phyloP scores from a whole-genome alignment of 1,140 invertebrate genomes.

The Papilio polytes region DNA sequence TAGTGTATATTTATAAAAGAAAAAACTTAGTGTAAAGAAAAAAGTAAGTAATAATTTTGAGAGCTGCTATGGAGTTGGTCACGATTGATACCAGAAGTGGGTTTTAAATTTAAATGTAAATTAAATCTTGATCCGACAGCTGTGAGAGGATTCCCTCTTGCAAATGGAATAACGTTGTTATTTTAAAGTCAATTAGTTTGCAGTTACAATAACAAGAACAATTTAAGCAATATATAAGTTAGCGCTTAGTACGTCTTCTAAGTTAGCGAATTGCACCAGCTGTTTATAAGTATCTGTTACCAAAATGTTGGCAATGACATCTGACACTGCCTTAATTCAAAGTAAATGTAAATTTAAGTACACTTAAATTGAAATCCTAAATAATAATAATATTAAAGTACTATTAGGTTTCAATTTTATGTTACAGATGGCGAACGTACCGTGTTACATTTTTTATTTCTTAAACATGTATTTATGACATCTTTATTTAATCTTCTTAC shows the following conservation, averaged over 20 bases:
- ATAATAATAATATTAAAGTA: no score
- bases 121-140: constrained; percentile 9
- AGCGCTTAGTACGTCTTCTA: neutral
- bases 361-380: neutral
- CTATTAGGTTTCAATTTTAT: no score
- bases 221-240: neutral
- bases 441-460: no score
- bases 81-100: neutral
- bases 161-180: constrained; percentile 1
- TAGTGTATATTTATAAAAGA: neutral
- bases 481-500: no score
- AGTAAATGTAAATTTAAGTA: neutral
- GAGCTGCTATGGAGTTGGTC: neutral
- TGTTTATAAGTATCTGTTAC: neutral
- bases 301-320: neutral
- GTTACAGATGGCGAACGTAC: no score
- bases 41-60: neutral
- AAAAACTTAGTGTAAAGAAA: neutral
- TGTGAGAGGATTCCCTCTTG: neutral
- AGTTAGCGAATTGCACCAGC: constrained; percentile 1
- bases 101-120: constrained; percentile 11
- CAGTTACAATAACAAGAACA: constrained; percentile 11
- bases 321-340: neutral
- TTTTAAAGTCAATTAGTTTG: constrained; percentile 19
- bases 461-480: no score